Percentiles rank a stretch among this genome's conserved stretches.
Conservation (phyloP, 2,113 vertebrate species). For the Pedionomus torquatus region DNA sequence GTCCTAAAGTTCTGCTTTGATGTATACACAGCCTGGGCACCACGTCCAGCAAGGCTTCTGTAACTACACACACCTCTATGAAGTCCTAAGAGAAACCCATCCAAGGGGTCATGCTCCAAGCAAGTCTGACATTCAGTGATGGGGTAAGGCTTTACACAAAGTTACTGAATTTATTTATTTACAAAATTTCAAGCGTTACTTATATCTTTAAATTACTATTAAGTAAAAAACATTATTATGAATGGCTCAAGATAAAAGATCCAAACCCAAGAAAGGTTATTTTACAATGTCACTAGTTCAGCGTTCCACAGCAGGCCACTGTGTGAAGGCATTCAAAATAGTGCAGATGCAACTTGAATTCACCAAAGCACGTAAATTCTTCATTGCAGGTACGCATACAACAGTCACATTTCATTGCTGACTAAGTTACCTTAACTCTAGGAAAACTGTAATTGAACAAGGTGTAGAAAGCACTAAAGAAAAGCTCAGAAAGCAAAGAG, state of each 20-base stretch:
- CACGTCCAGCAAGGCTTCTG: not conserved
- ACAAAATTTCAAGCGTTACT: not conserved
- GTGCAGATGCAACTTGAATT: not conserved
- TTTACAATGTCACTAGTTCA: not conserved
- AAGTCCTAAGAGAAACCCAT: accelerated
- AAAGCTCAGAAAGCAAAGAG: not conserved
- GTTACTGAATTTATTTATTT: not conserved
- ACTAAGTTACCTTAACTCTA: not conserved
- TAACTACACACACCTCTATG: not conserved
- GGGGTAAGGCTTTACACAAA: not conserved
- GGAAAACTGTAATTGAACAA: not conserved
- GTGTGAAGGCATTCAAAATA: not conserved
- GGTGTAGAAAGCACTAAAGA: not conserved
- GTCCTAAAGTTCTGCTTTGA: not conserved
- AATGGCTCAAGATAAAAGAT: not conserved
- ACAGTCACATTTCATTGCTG: not conserved
- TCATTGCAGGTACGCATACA: not conserved
- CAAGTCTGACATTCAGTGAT: not conserved
- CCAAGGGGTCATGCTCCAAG: not conserved
- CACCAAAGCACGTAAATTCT: not conserved
- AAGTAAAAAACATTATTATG: not conserved
- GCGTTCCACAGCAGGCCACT: not conserved
- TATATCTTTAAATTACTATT: not conserved
- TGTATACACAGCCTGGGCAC: not conserved
- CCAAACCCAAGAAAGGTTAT: not conserved